Base-by-base conservation (phyloP, 2,888 invertebrate species). In the Drosophila koepferae region DNA sequence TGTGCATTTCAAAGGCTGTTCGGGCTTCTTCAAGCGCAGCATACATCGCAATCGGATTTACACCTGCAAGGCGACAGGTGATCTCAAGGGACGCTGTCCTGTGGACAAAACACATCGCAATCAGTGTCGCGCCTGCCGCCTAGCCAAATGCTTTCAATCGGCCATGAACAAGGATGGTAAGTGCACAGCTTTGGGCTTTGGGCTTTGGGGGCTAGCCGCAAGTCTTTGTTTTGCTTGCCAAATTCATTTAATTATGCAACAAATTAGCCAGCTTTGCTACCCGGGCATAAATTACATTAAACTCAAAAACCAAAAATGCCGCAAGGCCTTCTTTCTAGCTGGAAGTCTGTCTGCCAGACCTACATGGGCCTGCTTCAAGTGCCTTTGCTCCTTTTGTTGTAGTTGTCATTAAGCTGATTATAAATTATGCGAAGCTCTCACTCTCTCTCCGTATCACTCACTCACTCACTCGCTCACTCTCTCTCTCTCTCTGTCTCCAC, bases 81-180 rank as follows among this genome's bases (percentile, higher is more conserved):
- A 98, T 88, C 94, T 97, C 93, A 98, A 98, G 93, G 98, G 98
- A 64, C 95, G 97, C 72, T 99, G 99, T 92, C 98, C 98, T 10
- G 98, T 99, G 64, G 99, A 99, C 94, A 99, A 99, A 94, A 98
- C 98, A 0, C 98, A 98, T 92, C 94, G 99, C 71, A 99, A 99
- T 94, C 99, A 99, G 94, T 99, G 99, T 94, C 95, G 99, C 74
- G 98, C 99, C 80, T 99, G 99, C 93, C 95, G 99, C 67, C 96
- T 99, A 76, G 96, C 97, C 90, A 98, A 98, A 94, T 99, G 99
- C 93, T 98, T 99, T 93, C 97, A 97, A 93, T 98, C 98, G 63
- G 96, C 97, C 89, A 99, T 99, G 99, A 99, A 99, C 94, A 98
- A 98, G 94, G 98, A 99, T 94, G 99, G 99, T 99, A 93, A 96